Evolutionary conservation across 2,797 vertebrate species (phyloP), one percentile per base, ranked within the genome.

Genomic region (Tamandua tetradactyla): DNA sequence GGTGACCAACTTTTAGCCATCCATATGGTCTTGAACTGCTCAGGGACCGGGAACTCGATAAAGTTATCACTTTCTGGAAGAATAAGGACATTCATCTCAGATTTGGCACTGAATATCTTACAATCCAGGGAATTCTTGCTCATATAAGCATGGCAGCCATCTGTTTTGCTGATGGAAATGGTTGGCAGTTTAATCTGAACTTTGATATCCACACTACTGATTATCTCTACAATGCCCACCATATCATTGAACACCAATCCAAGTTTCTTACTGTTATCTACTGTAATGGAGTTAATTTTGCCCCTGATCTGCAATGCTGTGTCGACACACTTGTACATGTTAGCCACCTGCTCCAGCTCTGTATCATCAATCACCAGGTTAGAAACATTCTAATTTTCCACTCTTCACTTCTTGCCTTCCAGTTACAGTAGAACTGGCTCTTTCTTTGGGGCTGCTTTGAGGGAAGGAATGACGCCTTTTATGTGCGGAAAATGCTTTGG

Each of bases 391-490:
- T 99, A 99, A 98, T 99, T 99, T 98, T 99, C 99, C 99, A 99
- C 99, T 99, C 98, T 99, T 99, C 99, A 99, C 96, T 99, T 99
- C 97, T 99, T 99, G 87, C 99, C 99, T 0, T 99, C 99, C 78
- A 99, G 98, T 98, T 99, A 99, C 90, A 99, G 96, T 89, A 99
- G 86, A 0, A 99, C 98, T 22, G 99, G 99, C 69, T 98, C 98
- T 18, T 98, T 98, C 98, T 97, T 99, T 0, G 97, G 57, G 37
- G 97, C 86, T 82, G 96, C 96, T 76, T 97, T 98, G 7, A 85
- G 92, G 61, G 97, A 95, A 3, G 97, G 88, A 47, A 96, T 95
- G 10, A 97, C 96, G 94, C 96, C 97, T 52, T 81, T 98, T 96
- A 27, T 98, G 69, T 71, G 98, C 97, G 25, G 98, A 91, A 97